These are phyloP conservation scores for Myiotriccus ornatus DNA, from an alignment of 2,797 vertebrate genomes.

Conservation along the genomic window DNA sequence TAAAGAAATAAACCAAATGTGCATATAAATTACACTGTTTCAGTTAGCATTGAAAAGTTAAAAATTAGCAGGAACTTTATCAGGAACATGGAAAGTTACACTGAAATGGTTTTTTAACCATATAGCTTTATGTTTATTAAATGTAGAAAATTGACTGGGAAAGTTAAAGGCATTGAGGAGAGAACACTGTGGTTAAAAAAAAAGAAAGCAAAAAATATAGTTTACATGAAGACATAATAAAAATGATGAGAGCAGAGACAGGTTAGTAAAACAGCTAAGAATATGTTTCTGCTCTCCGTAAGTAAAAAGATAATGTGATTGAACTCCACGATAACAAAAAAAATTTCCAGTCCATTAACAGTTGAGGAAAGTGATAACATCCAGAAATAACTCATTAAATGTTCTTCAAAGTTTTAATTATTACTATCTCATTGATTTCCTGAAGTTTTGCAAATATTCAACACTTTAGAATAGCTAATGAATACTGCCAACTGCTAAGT, in stretches of 20 bases:
- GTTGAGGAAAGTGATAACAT: neutral
- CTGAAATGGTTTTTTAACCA: neutral
- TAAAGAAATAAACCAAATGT: neutral
- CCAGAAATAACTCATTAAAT: neutral
- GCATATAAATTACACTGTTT: accelerated
- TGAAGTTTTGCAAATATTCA: neutral
- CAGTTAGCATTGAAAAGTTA: neutral
- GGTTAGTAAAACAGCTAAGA: neutral
- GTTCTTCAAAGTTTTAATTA: neutral
- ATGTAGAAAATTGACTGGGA: neutral
- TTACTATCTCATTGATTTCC: neutral
- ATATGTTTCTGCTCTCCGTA: neutral
- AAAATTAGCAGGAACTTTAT: neutral
- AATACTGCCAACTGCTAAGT: neutral
- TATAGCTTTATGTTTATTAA: neutral
- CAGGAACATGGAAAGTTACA: neutral
- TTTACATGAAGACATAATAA: neutral
- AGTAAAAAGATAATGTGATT: neutral
- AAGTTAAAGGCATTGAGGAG: neutral
- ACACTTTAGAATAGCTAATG: neutral
- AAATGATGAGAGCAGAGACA: neutral
- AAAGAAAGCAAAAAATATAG: too few species aligned
- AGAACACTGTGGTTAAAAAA: neutral
- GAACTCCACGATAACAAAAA: neutral
- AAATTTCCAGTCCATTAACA: neutral